A percentile compares a stretch with the other conserved stretches of the same genome.
Evolutionary conservation across 2,888 invertebrate genomes (phyloP).

Genomic region (Chouioia cunea): DNA sequence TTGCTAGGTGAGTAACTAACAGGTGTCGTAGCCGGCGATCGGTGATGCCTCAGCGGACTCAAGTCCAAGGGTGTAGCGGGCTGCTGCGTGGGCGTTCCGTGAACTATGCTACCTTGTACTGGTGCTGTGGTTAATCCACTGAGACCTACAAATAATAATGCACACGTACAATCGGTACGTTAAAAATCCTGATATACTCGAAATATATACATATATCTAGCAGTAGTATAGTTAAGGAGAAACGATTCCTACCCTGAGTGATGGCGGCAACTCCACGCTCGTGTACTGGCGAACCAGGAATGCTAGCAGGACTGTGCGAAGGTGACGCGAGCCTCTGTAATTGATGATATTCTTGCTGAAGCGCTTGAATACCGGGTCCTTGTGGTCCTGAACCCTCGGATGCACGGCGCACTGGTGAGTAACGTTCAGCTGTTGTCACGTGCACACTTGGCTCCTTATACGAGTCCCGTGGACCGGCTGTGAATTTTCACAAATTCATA

Average conservation of each 20-base stretch:
- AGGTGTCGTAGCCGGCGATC: conserved; percentile 69
- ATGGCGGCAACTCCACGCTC: conserved; percentile 71
- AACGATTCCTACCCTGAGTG: conserved; percentile 70
- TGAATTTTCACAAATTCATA: no score
- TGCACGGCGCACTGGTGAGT: conserved; percentile 91
- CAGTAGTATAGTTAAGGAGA: neutral
- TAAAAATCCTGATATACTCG: no score
- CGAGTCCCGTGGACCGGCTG: conserved; percentile 71
- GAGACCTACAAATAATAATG: conserved; percentile 72
- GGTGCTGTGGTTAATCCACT: conserved; percentile 80
- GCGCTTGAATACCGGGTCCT: conserved; percentile 74
- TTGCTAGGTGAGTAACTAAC: conserved; percentile 68
- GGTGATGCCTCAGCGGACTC: conserved; percentile 66
- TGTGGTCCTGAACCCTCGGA: conserved; percentile 81
- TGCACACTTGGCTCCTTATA: conserved; percentile 72
- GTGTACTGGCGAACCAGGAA: conserved; percentile 66
- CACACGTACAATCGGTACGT: no score
- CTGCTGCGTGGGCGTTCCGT: conserved; percentile 77
- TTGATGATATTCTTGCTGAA: conserved; percentile 85
- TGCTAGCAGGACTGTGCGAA: conserved; percentile 67
- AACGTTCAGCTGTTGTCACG: conserved; percentile 78
- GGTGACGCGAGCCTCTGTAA: conserved; percentile 74
- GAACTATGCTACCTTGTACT: conserved; percentile 78
- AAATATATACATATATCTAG: no score
- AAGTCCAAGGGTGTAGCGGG: conserved; percentile 73